These are phyloP conservation scores for Oryzias celebensis DNA, from an alignment of 2,113 vertebrate genomes.

Conservation along the genomic window DNA sequence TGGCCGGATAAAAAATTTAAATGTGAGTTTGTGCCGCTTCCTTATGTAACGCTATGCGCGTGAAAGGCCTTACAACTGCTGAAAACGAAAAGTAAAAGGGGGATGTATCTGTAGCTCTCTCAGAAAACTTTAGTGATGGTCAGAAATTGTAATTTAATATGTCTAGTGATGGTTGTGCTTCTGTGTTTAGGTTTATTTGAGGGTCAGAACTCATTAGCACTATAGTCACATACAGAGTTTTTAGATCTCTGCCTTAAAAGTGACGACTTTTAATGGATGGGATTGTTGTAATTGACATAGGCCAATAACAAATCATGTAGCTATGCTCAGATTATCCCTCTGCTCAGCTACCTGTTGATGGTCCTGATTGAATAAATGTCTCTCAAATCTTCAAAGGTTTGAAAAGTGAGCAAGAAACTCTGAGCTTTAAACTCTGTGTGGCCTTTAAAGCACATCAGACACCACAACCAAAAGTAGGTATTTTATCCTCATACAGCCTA, in stretches of 20 bases:
- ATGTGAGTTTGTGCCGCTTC: background rate
- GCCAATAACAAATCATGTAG: conserved; percentile 6
- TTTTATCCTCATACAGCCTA: too few species aligned
- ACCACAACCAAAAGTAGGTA: background rate
- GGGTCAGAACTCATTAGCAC: conserved; percentile 26
- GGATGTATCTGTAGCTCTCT: background rate
- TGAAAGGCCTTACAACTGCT: conserved; percentile 16
- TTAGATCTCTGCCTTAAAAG: background rate
- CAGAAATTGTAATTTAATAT: conserved; percentile 11
- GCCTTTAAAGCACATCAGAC: background rate
- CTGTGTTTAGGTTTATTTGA: conserved; percentile 20
- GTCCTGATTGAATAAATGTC: conserved; percentile 2
- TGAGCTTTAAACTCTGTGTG: conserved; percentile 6
- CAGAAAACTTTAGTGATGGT: conserved; percentile 8
- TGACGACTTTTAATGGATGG: background rate
- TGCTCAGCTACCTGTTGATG: conserved; percentile 66
- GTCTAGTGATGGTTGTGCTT: conserved; percentile 6
- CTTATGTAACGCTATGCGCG: conserved; percentile 4
- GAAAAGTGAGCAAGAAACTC: conserved; percentile 1
- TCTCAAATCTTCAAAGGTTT: conserved; percentile 12
- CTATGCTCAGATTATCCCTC: conserved; percentile 20
- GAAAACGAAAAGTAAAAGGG: background rate
- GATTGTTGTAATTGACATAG: conserved; percentile 1
- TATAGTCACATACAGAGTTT: conserved; percentile 16
- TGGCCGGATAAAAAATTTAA: conserved; percentile 21